Percentiles rank a stretch among this genome's conserved stretches.
Evolutionary conservation across 2,113 vertebrate species (phyloP).

Genomic region (Myotis yumanensis): DNA sequence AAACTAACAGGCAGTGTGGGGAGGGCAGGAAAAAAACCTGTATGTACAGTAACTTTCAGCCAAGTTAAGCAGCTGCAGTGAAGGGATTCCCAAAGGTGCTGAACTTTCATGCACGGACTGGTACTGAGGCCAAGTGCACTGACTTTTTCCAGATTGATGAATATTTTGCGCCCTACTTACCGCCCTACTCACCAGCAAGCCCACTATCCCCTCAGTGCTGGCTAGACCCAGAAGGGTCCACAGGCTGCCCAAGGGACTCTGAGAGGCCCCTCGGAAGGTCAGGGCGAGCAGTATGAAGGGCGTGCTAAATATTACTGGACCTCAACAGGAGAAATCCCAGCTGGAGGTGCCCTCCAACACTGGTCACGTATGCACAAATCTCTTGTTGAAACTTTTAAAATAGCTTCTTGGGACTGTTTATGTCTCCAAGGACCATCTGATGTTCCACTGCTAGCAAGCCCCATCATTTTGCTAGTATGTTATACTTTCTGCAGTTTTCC

Average conservation of each 20-base stretch:
- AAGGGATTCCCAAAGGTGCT: background rate
- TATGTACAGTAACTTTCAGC: background rate
- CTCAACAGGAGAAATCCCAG: background rate
- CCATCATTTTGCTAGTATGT: background rate
- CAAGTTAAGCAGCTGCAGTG: background rate
- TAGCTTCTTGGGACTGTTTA: background rate
- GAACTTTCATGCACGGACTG: background rate
- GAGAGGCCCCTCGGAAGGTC: background rate
- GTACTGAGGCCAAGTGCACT: background rate
- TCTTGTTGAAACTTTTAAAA: background rate
- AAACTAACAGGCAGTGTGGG: background rate
- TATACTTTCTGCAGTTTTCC: background rate
- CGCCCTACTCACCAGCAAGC: background rate
- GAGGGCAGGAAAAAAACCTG: background rate
- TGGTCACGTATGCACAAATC: fast-evolving
- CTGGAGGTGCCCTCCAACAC: background rate
- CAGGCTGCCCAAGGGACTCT: background rate
- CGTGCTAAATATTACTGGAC: background rate
- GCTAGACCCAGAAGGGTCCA: background rate
- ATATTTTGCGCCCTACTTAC: background rate
- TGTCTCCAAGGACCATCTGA: background rate
- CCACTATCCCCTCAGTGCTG: too few relatives aligned
- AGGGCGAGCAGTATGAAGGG: background rate
- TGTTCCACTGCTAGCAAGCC: too few relatives aligned
- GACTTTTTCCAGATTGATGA: background rate